Percentiles rank a stretch among this genome's conserved stretches.
Conservation (phyloP, 2,888 invertebrate species). For the Strigamia maritima region DNA sequence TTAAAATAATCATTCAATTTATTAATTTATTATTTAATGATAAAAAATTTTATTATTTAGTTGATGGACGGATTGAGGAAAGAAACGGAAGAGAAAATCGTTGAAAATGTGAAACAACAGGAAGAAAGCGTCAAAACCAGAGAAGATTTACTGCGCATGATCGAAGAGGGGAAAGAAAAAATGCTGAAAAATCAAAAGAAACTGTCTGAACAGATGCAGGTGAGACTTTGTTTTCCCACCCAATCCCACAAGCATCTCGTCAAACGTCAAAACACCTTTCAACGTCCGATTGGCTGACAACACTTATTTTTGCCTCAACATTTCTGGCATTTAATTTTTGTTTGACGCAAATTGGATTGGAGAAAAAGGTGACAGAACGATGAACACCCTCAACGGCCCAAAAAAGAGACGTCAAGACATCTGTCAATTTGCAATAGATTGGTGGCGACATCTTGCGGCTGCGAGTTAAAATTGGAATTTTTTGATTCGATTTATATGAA, state of each 20-base stretch:
- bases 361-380: background rate
- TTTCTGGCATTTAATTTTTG: background rate
- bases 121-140: background rate
- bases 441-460: background rate
- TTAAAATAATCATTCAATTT: background rate
- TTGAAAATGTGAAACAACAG: background rate
- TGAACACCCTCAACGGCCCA: background rate
- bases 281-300: background rate
- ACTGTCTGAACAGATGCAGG: background rate
- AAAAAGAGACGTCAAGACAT: background rate
- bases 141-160: background rate
- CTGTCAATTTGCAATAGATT: background rate
- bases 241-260: background rate
- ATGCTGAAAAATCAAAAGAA: background rate
- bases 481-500: too few relatives aligned
- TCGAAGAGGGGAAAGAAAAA: background rate
- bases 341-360: background rate
- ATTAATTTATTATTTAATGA: background rate
- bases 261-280: background rate
- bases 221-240: background rate
- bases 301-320: too few relatives aligned
- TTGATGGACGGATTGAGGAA: background rate
- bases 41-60: background rate
- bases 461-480: too few relatives aligned
- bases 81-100: background rate